Conservation (phyloP, 2,888 invertebrate species). For the Rapana venosa region DNA sequence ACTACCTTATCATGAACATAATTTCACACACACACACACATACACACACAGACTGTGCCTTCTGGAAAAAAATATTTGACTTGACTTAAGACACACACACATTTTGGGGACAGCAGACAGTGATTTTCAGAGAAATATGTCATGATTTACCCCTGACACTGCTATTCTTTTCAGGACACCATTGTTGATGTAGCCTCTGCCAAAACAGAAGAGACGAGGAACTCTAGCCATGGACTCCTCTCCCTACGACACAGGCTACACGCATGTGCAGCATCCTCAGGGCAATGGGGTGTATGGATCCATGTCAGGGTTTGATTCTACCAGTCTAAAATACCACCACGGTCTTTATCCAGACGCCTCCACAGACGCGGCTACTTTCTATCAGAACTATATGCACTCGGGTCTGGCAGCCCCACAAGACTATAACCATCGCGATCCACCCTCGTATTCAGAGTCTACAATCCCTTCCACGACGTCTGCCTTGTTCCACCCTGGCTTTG, state of each 20-base stretch:
- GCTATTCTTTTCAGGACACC: neutral
- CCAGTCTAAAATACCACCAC: constrained; percentile 62
- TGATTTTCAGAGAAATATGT: neutral
- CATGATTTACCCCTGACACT: neutral
- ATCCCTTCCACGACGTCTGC: constrained; percentile 39
- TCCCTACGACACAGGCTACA: constrained; percentile 62
- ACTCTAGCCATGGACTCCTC: constrained; percentile 56
- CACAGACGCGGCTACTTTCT: constrained; percentile 51
- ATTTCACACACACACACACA: neutral
- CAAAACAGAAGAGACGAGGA: neutral
- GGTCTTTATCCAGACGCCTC: constrained; percentile 62
- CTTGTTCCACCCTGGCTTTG: constrained; percentile 62
- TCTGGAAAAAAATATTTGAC: neutral
- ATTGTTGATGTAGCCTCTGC: neutral
- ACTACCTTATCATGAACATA: neutral
- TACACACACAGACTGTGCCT: neutral
- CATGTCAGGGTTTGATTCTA: constrained; percentile 59
- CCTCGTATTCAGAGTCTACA: constrained; percentile 62
- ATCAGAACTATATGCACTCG: constrained; percentile 57
- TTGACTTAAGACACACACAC: neutral
- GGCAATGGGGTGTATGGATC: constrained; percentile 59
- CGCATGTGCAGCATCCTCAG: constrained; percentile 41
- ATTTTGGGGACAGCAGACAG: neutral
- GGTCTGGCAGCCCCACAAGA: neutral
- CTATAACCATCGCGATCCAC: constrained; percentile 62